Evolutionary conservation across 2,888 invertebrate species (phyloP), one percentile per base, ranked within the genome.

Genomic region (Rhopalosiphum nymphaeae): DNA sequence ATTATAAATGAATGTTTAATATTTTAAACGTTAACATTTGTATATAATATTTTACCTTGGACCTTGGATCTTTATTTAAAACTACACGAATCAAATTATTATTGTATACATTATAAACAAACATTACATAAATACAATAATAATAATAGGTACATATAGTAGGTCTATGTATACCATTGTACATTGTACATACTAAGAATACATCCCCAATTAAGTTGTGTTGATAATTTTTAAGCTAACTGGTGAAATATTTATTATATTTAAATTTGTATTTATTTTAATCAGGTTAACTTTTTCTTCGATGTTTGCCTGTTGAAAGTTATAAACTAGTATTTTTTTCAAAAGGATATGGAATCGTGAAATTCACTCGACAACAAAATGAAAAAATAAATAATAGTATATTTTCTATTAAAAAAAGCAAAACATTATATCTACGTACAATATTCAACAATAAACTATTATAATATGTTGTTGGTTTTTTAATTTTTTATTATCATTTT

Each of bases 401-500:
- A n/a, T 67, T 67, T 67, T 5, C 4, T 67, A n/a, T n/a, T 13
- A 61, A 13, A 11, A 61, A 61, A 61, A 61, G n/a, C 49, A 61
- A 61, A 61, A 61, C 49, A 49, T 29, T 61, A 61, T 61, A 67
- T 13, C 0, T n/a, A n/a, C 11, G 13, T n/a, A 67, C n/a, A 3
- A n/a, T n/a, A n/a, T n/a, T 11, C 61, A 13, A n/a, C 0, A 13
- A 67, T n/a, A n/a, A 67, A n/a, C 4, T 67, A 61, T n/a, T n/a
- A n/a, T 67, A n/a, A 29, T 67, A 3, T 67, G 67, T n/a, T 67
- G n/a, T 67, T n/a, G 1, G 67, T n/a, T n/a, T n/a, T n/a, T n/a
- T n/a, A n/a, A n/a, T n/a, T 2, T 13, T 3, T 3, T 0, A 11
- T 29, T 3, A 0, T 1, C 0, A 61, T 67, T 67, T n/a, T n/a